Base-by-base conservation (phyloP, 2,888 invertebrate species). In the Hyles lineata region DNA sequence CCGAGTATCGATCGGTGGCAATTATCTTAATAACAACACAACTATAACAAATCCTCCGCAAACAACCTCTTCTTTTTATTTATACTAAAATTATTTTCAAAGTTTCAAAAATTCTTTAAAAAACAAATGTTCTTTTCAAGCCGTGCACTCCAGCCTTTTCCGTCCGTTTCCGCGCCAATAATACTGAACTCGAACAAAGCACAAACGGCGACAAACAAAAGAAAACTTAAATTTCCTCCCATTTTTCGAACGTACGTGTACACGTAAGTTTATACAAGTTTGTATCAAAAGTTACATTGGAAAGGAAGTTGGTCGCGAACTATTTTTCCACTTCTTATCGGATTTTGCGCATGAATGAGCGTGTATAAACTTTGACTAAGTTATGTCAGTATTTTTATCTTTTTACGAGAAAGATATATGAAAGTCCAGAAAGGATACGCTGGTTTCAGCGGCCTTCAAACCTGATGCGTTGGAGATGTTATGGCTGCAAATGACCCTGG, bases 161-260 rank as follows among this genome's bases (percentile, higher is more conserved):
- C 21, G 23, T 50, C 67, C 50, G 21, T 67, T 67, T 71, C 71
- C 62, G 32, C 25, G 52, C 71, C 71, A 71, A 71, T 71, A 71
- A 71, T 62, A 71, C 62, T 55, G 61, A 71, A 62, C 62, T 43
- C 29, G 52, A 62, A 61, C 62, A 71, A 62, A 71, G 62, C 32
- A 50, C 62, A 62, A 71, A 71, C 71, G 61, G 52, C 71, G 67
- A 67, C 67, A 67, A 67, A 67, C 67, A 67, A 71, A 63, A 55
- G 52, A 63, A 55, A 62, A 61, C 35, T 71, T 63, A 32, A 52
- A 43, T 62, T 62, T 35, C 52, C 70, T 62, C 17, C 52, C 21
- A 71, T 62, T 55, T 62, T 63, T 62, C 61, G 32, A 55, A 17
- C 71, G 70, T 50, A 61, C 61, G 62, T 71, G 71, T 71, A 55